Evolutionary conservation across 2,797 vertebrate species (phyloP).

Genomic region (Xenentodon cancila): DNA sequence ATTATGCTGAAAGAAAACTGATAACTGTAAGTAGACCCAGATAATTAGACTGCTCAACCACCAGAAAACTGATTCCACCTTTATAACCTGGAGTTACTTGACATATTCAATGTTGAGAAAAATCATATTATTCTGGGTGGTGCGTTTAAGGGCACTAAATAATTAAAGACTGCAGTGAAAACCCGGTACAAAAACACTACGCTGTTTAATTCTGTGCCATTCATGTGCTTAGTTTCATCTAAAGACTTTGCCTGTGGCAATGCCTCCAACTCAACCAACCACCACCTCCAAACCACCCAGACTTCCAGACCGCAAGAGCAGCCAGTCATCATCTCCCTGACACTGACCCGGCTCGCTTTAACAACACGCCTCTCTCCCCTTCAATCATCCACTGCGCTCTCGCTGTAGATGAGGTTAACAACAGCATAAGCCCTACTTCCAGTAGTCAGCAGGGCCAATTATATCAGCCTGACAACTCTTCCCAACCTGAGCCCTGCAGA

Average conservation of each 20-base stretch:
- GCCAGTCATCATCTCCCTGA: conserved; percentile 59
- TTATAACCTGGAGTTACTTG: conserved; percentile 28
- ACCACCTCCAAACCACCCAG: conserved; percentile 62
- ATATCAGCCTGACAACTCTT: conserved; percentile 81
- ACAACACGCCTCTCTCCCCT: conserved; percentile 73
- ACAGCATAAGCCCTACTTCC: conserved; percentile 77
- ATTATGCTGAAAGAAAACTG: conserved; percentile 30
- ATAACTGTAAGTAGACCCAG: conserved; percentile 26
- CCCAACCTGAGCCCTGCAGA: conserved; percentile 80
- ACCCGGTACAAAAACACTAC: conserved; percentile 63
- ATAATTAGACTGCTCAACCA: conserved; percentile 32
- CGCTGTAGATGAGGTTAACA: conserved; percentile 83
- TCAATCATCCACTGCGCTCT: conserved; percentile 77
- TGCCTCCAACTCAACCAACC: conserved; percentile 72
- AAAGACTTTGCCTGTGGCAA: conserved; percentile 72
- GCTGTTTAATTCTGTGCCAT: conserved; percentile 75
- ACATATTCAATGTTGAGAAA: conserved; percentile 39
- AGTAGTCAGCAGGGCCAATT: conserved; percentile 84
- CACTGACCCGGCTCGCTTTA: conserved; percentile 67
- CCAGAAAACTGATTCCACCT: conserved; percentile 29
- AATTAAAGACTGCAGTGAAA: conserved; percentile 72
- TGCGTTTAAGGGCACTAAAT: conserved; percentile 75
- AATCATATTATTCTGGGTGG: conserved; percentile 14
- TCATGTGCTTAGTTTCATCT: conserved; percentile 83
- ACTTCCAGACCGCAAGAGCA: conserved; percentile 59